A percentile compares a stretch with the other conserved stretches of the same genome.
These are phyloP conservation scores for Marasmarcha lunaedactyla DNA, from an alignment of 2,888 invertebrate species.

Conservation along the genomic window DNA sequence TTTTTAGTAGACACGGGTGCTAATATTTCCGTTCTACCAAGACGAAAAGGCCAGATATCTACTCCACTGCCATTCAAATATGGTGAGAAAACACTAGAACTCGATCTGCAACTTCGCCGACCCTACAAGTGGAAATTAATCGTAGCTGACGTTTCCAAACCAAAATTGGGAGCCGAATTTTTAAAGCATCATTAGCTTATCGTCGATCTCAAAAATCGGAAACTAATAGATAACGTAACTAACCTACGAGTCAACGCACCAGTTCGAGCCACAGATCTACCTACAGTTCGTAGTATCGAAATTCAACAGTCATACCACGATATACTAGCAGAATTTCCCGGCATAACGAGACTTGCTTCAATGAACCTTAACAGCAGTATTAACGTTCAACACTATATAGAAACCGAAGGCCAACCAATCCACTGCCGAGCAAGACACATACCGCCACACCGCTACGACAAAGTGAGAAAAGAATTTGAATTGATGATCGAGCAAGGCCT, in stretches of 20 bases:
- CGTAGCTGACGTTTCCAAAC: neutral
- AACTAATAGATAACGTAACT: constrained; percentile 2
- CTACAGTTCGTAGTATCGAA: constrained; percentile 5
- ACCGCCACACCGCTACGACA: constrained; percentile 7
- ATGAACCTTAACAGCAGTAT: constrained; percentile 6
- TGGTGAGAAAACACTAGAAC: constrained; percentile 5
- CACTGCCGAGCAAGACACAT: constrained; percentile 5
- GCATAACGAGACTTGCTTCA: constrained; percentile 3
- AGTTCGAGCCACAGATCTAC: neutral
- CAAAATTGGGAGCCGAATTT: constrained; percentile 3
- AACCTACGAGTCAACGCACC: neutral
- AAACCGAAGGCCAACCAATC: constrained; percentile 3
- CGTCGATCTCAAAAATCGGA: constrained; percentile 2
- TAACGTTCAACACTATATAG: constrained; percentile 6
- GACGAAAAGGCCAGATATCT: neutral
- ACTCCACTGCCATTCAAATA: constrained; percentile 1
- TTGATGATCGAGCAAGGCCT: constrained; percentile 9
- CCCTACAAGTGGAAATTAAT: constrained; percentile 7
- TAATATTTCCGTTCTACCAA: neutral
- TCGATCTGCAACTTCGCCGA: constrained; percentile 4
- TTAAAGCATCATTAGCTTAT: neutral
- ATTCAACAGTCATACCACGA: constrained; percentile 4
- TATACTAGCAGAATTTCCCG: constrained; percentile 4
- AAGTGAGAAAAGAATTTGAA: constrained; percentile 3
- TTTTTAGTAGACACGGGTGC: constrained; percentile 3